Percentiles rank a stretch among this genome's conserved stretches.
These are phyloP conservation scores for Cephus rjabovi DNA, from an alignment of 2,888 invertebrate species.

Conservation along the genomic window DNA sequence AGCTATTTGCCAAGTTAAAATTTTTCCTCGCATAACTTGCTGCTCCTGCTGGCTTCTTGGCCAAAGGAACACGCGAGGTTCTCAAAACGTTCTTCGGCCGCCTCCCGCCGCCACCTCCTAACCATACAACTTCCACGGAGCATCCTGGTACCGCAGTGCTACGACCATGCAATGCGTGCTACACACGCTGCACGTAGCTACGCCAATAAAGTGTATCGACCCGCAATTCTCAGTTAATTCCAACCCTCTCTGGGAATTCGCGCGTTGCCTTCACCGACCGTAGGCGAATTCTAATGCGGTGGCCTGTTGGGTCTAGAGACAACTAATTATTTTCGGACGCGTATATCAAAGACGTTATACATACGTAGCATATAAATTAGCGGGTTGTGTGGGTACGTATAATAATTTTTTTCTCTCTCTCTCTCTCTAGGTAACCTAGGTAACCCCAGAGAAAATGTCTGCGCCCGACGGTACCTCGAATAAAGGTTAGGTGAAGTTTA, in stretches of 20 bases:
- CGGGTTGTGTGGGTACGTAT: background rate
- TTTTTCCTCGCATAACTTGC: conserved; percentile 9
- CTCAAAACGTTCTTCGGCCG: conserved; percentile 7
- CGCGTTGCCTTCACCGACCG: conserved; percentile 12
- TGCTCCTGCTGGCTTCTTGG: background rate
- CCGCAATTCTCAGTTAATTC: conserved; percentile 36
- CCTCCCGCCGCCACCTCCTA: conserved; percentile 4
- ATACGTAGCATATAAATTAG: background rate
- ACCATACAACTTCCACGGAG: background rate
- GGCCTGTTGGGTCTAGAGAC: background rate
- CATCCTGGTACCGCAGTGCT: background rate
- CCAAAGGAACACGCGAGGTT: conserved; percentile 4
- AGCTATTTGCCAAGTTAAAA: background rate
- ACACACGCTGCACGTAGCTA: conserved; percentile 11
- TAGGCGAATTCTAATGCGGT: background rate
- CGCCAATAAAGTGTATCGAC: conserved; percentile 35
- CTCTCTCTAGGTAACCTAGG: background rate
- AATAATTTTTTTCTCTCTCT: background rate
- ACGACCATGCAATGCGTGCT: conserved; percentile 10
- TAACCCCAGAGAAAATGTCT: background rate
- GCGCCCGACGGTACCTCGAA: background rate
- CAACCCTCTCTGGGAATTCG: conserved; percentile 29
- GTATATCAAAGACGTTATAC: background rate
- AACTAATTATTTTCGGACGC: background rate
- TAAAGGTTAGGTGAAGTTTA: background rate